Evolutionary conservation across 2,113 vertebrate genomes (phyloP).

Genomic region (Synodontis membranacea): DNA sequence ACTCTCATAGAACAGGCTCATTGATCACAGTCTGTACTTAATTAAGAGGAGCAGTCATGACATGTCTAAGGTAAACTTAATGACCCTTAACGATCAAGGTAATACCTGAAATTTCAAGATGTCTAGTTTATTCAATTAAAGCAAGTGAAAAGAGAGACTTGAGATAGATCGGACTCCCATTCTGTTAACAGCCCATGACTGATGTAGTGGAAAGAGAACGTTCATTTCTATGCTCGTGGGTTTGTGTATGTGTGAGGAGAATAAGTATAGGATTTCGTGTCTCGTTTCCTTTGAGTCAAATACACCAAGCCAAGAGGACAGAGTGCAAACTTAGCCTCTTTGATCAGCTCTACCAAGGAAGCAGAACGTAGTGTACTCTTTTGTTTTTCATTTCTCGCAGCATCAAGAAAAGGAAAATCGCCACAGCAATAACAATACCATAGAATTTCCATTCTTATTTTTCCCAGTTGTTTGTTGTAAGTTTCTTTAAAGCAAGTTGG

Average conservation of each 20-base stretch:
- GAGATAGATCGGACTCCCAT: not conserved
- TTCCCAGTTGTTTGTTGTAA: not conserved
- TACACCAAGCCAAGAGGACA: not conserved
- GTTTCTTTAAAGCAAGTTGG: not conserved
- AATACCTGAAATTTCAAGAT: not conserved
- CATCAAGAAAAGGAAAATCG: not conserved
- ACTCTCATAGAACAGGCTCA: slow-evolving; percentile 14
- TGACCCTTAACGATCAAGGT: not conserved
- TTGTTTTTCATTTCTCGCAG: not conserved
- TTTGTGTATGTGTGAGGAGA: not conserved
- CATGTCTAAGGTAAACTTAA: not conserved
- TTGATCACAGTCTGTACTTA: slow-evolving; percentile 38
- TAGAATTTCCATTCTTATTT: not conserved
- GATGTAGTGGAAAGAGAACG: not conserved
- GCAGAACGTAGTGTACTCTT: slow-evolving; percentile 32
- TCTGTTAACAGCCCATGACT: not conserved
- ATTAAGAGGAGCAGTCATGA: slow-evolving; percentile 20
- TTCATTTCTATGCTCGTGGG: not conserved
- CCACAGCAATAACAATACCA: not conserved
- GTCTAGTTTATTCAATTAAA: not conserved
- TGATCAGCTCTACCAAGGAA: slow-evolving; percentile 34
- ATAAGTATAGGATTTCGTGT: not conserved
- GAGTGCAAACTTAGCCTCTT: slow-evolving; percentile 33
- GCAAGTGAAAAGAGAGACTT: not conserved
- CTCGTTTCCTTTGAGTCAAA: not conserved